A percentile compares a stretch with the other conserved stretches of the same genome.
phyloP scores from a whole-genome alignment of 2,113 vertebrate genomes.

The Sander vitreus region DNA sequence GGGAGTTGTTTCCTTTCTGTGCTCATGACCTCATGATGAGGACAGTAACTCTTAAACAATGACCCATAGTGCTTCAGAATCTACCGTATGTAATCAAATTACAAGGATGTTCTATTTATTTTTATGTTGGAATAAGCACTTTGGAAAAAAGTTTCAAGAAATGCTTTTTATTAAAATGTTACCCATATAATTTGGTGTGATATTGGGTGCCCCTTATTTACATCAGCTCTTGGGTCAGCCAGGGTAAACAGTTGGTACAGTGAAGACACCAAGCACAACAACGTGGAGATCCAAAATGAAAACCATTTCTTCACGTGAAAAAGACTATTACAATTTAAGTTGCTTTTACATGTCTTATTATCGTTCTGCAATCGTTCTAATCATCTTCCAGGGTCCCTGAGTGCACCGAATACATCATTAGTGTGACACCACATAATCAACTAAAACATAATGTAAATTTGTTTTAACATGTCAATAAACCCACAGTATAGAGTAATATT shows the following conservation, averaged over 20 bases:
- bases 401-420: slow-evolving; percentile 14
- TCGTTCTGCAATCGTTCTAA: no score
- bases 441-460: not conserved
- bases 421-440: not conserved
- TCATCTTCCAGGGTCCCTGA: not conserved
- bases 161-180: slow-evolving; percentile 38
- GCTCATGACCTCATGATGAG: not conserved
- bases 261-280: slow-evolving; percentile 2
- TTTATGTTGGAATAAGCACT: not conserved
- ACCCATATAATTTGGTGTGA: not conserved
- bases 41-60: not conserved
- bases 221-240: slow-evolving; percentile 17
- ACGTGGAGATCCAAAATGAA: not conserved
- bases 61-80: not conserved
- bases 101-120: not conserved
- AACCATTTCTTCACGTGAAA: not conserved
- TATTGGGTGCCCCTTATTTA: not conserved
- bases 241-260: not conserved
- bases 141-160: not conserved
- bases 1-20: not conserved
- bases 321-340: not conserved
- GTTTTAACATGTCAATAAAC: not conserved
- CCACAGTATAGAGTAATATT: not conserved
- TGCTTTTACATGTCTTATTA: not conserved
- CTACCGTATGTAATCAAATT: not conserved